These are phyloP conservation scores for Lepidocyrtinus sp. DNA, from an alignment of 2,888 invertebrate genomes.

Conservation along the genomic window DNA sequence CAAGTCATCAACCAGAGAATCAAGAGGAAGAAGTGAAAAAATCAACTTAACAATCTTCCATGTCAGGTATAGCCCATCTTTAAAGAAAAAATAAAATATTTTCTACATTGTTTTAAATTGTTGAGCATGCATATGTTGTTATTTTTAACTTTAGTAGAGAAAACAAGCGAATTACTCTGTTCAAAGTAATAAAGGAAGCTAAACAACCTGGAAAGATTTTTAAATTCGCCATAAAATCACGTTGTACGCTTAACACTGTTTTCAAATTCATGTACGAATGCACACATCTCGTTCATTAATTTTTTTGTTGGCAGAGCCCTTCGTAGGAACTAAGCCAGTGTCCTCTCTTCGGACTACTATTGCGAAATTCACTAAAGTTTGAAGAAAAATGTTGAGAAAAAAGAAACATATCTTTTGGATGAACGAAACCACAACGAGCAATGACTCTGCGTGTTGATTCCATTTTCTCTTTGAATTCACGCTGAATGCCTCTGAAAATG, in stretches of 20 bases:
- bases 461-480: conserved; percentile 45
- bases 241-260: too few species aligned
- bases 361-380: too few species aligned
- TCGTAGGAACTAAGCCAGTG: too few species aligned
- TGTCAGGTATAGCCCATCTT: background rate
- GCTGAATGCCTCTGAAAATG: conserved; percentile 58
- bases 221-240: too few species aligned
- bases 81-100: background rate
- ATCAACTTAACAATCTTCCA: background rate
- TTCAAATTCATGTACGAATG: too few species aligned
- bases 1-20: background rate
- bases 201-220: too few species aligned
- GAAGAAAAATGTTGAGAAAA: background rate
- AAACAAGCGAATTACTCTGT: too few species aligned
- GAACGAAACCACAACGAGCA: conserved; percentile 51
- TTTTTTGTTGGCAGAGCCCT: too few species aligned
- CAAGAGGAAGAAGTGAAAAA: background rate
- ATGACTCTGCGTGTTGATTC: conserved; percentile 40
- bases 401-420: conserved; percentile 15
- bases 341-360: too few species aligned
- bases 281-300: too few species aligned
- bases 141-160: background rate
- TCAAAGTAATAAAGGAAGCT: too few species aligned
- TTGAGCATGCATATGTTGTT: background rate
- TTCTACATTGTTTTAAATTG: background rate